phyloP scores from a whole-genome alignment of 2,113 vertebrate species.

The Peromyscus californicus region DNA sequence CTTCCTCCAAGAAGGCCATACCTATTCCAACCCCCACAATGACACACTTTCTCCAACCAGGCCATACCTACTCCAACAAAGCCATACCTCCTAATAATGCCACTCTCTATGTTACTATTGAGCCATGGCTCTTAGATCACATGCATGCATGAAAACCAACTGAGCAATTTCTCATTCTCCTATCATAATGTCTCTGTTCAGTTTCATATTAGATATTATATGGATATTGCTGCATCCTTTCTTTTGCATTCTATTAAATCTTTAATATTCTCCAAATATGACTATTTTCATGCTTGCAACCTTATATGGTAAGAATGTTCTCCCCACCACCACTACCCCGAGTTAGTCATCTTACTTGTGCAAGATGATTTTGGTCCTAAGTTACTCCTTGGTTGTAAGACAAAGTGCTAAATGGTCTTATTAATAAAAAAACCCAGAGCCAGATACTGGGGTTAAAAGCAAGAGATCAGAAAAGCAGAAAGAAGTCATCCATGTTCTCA shows the following conservation, averaged over 20 bases:
- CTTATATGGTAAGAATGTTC: conserved; percentile 28
- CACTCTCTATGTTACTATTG: not conserved
- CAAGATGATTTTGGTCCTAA: conserved; percentile 68
- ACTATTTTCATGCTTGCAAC: conserved; percentile 56
- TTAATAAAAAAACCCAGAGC: too few species aligned
- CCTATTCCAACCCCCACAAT: not conserved
- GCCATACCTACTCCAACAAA: not conserved
- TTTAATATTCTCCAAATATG: conserved; percentile 68
- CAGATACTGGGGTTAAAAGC: too few species aligned
- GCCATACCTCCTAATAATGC: not conserved
- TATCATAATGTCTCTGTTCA: conserved; percentile 35
- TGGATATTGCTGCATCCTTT: conserved; percentile 45
- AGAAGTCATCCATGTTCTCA: too few species aligned
- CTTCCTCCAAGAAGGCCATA: not conserved
- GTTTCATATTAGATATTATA: conserved; percentile 60
- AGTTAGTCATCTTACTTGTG: conserved; percentile 59
- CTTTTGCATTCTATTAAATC: conserved; percentile 64
- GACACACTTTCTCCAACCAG: not conserved
- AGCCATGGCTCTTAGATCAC: not conserved
- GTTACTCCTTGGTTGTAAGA: conserved; percentile 61
- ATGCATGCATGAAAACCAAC: conserved; percentile 16
- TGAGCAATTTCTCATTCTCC: conserved; percentile 50
- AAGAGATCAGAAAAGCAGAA: too few species aligned
- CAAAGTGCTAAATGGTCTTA: too few species aligned
- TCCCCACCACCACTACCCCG: not conserved